Conservation (phyloP, 2,113 vertebrate species). For the Sphaerodactylus townsendi region DNA sequence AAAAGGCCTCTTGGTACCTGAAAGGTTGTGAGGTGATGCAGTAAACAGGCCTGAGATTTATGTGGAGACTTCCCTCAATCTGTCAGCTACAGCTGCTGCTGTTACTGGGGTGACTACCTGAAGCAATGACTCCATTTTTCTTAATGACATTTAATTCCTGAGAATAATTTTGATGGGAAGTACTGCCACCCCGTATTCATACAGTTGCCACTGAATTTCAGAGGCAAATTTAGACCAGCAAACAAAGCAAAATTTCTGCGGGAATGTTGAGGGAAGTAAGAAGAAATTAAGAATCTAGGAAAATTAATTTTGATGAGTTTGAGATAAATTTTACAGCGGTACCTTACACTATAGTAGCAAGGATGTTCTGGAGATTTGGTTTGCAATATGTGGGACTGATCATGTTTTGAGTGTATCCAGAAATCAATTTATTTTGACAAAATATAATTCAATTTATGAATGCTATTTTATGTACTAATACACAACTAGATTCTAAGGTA, state of each 20-base stretch:
- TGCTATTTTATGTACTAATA: too few relatives aligned
- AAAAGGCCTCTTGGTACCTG: constrained; percentile 1
- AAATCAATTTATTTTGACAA: too few relatives aligned
- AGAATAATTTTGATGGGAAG: constrained; percentile 26
- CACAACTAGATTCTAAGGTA: too few relatives aligned
- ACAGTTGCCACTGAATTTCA: background rate
- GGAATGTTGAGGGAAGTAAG: background rate
- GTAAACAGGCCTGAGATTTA: constrained; percentile 34
- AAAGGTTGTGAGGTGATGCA: background rate
- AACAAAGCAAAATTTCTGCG: background rate
- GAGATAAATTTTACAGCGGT: too few relatives aligned
- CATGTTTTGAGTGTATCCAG: too few relatives aligned
- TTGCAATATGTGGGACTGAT: too few relatives aligned
- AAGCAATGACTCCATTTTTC: constrained; percentile 39
- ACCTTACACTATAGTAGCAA: too few relatives aligned
- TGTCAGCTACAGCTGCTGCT: constrained; percentile 45
- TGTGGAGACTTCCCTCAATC: constrained; percentile 23
- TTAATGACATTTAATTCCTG: constrained; percentile 37
- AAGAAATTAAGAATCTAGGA: too few relatives aligned
- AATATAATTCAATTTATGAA: too few relatives aligned
- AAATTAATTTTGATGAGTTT: too few relatives aligned
- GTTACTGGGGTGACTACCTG: constrained; percentile 38
- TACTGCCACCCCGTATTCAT: constrained; percentile 7
- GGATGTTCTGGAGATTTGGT: too few relatives aligned
- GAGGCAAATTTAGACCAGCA: background rate